Evolutionary conservation across 2,797 vertebrate genomes (phyloP).

Genomic region (Anableps anableps): DNA sequence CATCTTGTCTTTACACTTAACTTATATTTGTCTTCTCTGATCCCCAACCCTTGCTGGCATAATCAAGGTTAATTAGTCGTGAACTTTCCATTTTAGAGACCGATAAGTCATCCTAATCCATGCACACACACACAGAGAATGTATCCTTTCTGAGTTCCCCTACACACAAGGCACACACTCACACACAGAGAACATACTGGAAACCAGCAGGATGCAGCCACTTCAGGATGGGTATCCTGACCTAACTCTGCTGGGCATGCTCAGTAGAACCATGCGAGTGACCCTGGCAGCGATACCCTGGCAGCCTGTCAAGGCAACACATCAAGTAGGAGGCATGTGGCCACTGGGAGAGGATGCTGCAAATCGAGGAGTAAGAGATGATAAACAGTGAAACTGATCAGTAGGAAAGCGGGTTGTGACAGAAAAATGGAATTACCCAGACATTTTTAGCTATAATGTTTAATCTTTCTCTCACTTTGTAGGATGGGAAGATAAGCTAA

Average conservation of each 20-base stretch:
- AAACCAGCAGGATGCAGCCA: slow-evolving; percentile 37
- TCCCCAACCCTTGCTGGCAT: slow-evolving; percentile 56
- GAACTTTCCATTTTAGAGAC: slow-evolving; percentile 56
- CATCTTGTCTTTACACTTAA: neutral
- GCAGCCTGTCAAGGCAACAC: slow-evolving; percentile 70
- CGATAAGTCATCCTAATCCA: slow-evolving; percentile 55
- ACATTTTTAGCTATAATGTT: neutral
- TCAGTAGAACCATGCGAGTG: slow-evolving; percentile 45
- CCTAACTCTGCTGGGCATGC: slow-evolving; percentile 56
- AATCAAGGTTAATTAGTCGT: slow-evolving; percentile 69
- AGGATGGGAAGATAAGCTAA: too few relatives aligned
- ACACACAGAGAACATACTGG: slow-evolving; percentile 16
- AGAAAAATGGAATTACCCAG: neutral
- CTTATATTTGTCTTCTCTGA: slow-evolving; percentile 32
- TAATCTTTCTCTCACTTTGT: neutral
- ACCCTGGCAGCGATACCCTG: slow-evolving; percentile 59
- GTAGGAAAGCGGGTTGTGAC: rapidly evolving
- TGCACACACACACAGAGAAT: slow-evolving; percentile 2
- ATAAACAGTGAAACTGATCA: neutral
- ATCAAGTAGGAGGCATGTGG: slow-evolving; percentile 54
- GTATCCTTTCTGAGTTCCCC: slow-evolving; percentile 8
- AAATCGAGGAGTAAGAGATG: neutral
- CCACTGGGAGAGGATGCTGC: slow-evolving; percentile 17
- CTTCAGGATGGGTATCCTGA: slow-evolving; percentile 58
- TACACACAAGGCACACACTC: slow-evolving; percentile 13